Conservation (phyloP, 53 echinoderm and acorn worm genomes). For the Henricia sp. region DNA sequence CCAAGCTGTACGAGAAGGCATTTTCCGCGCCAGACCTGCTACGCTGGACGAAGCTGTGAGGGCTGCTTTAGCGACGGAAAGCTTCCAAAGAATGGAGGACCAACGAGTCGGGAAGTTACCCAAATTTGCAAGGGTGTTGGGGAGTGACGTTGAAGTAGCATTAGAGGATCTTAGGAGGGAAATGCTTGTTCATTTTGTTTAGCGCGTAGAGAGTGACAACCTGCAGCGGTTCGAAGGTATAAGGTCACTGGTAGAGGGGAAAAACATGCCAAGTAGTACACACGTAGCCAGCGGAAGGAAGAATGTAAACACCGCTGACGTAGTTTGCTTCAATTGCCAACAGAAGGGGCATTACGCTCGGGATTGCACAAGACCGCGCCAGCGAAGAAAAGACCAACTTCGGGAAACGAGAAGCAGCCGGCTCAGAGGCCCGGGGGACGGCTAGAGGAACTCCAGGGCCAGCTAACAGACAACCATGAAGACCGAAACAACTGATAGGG, state of each 20-base stretch:
- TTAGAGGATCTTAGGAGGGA: background rate
- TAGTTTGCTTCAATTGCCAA: no score
- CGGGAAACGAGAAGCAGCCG: no score
- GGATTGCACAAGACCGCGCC: no score
- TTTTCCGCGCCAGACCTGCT: background rate
- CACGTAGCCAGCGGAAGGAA: no score
- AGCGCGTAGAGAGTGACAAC: background rate
- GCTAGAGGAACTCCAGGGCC: no score
- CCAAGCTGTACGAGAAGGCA: no score
- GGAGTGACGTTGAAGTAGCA: background rate
- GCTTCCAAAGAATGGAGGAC: background rate
- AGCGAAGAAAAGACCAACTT: no score
- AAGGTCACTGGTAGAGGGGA: background rate
- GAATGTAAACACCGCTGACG: no score
- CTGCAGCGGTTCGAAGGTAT: background rate
- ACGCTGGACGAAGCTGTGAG: background rate
- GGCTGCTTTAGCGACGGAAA: conserved; percentile 3
- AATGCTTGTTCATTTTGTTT: background rate
- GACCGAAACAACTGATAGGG: no score
- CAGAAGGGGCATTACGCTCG: no score
- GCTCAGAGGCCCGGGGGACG: no score
- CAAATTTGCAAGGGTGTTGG: background rate
- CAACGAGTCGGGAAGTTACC: background rate
- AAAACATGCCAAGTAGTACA: background rate
- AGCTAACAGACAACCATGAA: no score